Conservation (phyloP, 2,113 vertebrate species). For the Natator depressus region DNA sequence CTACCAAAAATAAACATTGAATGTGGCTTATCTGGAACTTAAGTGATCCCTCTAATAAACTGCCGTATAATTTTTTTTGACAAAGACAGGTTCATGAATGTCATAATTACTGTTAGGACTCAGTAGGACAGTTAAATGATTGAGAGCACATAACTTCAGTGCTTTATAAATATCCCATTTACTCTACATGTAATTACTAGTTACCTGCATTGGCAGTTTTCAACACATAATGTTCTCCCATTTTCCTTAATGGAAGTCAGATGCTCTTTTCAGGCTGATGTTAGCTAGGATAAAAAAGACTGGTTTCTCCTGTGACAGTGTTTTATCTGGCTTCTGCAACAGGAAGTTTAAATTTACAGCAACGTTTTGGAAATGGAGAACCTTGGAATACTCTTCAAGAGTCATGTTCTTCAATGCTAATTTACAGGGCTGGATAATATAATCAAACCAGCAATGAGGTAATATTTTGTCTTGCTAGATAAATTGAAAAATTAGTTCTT, state of each 20-base stretch:
- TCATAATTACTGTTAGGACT: not conserved
- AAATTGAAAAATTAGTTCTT: slow-evolving; percentile 14
- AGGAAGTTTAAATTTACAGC: not conserved
- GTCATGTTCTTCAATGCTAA: slow-evolving; percentile 20
- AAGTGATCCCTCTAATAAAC: not conserved
- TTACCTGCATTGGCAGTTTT: not conserved
- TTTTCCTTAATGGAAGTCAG: not conserved
- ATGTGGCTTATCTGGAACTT: not conserved
- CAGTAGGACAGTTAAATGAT: not conserved
- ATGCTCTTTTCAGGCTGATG: not conserved
- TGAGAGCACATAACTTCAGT: not conserved
- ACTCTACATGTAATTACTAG: not conserved
- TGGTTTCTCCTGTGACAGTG: not conserved
- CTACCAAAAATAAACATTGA: not conserved
- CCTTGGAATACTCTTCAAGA: slow-evolving; percentile 12
- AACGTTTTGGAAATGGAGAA: slow-evolving; percentile 24
- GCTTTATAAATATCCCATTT: not conserved
- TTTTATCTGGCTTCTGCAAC: not conserved
- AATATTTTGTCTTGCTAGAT: slow-evolving; percentile 27
- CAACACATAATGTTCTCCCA: not conserved
- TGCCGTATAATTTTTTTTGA: not conserved
- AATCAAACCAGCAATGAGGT: not conserved
- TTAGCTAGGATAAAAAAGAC: not conserved
- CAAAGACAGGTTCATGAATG: not conserved
- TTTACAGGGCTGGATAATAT: not conserved